Base-by-base conservation (phyloP, 2,797 vertebrate genomes). In the Muscicapa comitata region DNA sequence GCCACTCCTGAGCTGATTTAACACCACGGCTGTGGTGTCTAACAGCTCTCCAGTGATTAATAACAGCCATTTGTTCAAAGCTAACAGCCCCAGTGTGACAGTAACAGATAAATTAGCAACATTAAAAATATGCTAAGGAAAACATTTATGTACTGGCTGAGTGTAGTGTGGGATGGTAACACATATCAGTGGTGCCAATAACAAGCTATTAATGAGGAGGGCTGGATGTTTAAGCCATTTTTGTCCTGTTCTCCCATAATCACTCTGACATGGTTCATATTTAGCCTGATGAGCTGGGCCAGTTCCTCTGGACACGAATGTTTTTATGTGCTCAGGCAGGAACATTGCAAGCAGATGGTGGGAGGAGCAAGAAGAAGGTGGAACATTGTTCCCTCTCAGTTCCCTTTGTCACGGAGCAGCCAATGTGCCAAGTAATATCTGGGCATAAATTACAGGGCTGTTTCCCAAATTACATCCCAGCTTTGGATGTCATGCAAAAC, bases 51-150 rank as follows among this genome's bases (percentile, higher is more conserved):
- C 75, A 3, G 88, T 98, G 97, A 98, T 98, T 98, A 98, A 98
- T 97, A 96, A 91, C 93, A 96, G 93, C 96, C 97, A 96, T 98
- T 97, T 97, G 94, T 98, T 98, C 96, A 97, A 96, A 98, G 97
- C 96, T 97, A 98, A 97, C 96, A 98, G 96, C 88, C 96, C 94
- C 63, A 42, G 82, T 95, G 92, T 97, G 98, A 97, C 97, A 98
- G 97, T 97, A 92, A 88, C 91, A 97, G 97, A 98, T 97, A 98
- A 98, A 98, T 98, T 97, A 98, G 96, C 97, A 97, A 97, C 97
- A 97, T 98, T 97, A 97, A 95, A 95, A 97, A 97, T 97, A 98
- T 94, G 96, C 95, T 95, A 97, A 97, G 96, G 97, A 96, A 97
- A 96, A 97, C 96, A 95, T 98, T 97, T 97, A 96, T 87, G 94